phyloP scores from a whole-genome alignment of 2,888 invertebrate species.

The Agrotis exclamationis region DNA sequence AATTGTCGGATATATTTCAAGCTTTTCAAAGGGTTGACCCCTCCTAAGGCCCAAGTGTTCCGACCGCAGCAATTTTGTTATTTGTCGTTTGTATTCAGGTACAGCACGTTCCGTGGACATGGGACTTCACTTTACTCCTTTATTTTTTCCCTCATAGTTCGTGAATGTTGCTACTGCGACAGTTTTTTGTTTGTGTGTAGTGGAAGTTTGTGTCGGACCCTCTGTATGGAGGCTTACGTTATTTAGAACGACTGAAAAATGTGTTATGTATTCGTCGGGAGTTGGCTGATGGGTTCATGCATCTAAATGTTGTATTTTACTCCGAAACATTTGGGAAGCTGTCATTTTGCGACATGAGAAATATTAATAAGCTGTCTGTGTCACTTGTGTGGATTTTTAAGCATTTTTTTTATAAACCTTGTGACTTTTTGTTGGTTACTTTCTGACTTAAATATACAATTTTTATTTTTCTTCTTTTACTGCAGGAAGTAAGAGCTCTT shows the following conservation, averaged over 20 bases:
- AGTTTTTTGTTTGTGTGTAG: conserved; percentile 51
- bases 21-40: conserved; percentile 72
- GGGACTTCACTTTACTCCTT: conserved; percentile 77
- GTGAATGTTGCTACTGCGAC: conserved; percentile 59
- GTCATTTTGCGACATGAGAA: neutral
- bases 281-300: conserved; percentile 38
- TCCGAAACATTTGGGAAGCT: neutral
- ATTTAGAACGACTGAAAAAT: conserved; percentile 53
- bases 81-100: conserved; percentile 82
- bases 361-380: neutral
- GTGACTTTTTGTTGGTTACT: neutral
- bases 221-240: conserved; percentile 42
- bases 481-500: conserved; percentile 15
- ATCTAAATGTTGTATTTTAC: conserved; percentile 39
- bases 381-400: too few relatives aligned
- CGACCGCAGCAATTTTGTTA: conserved; percentile 74
- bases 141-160: conserved; percentile 64
- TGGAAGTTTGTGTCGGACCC: conserved; percentile 35
- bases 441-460: neutral
- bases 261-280: conserved; percentile 32
- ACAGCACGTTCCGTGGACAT: conserved; percentile 77
- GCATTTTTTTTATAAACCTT: neutral
- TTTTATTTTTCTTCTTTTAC: conserved; percentile 25
- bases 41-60: conserved; percentile 48
- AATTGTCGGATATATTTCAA: conserved; percentile 60